A percentile compares a stretch with the other conserved stretches of the same genome.
Conservation (phyloP, 2,113 vertebrate genomes). For the Prunella himalayana region DNA sequence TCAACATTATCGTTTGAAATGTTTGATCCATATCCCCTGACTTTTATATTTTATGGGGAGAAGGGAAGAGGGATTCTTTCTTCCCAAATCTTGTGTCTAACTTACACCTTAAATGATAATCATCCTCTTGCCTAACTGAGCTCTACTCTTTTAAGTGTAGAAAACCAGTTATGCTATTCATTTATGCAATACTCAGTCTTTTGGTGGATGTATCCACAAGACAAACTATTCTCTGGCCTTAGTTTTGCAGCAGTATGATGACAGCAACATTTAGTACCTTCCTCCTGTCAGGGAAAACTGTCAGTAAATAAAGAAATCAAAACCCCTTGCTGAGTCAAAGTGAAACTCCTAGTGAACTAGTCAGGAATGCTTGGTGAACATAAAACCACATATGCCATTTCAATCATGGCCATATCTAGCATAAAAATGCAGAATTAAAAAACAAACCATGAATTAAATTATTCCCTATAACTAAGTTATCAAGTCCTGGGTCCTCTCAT, state of each 20-base stretch:
- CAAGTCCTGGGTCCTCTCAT: background rate
- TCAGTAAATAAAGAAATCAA: background rate
- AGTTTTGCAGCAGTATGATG: background rate
- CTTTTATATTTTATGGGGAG: background rate
- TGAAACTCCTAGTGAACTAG: background rate
- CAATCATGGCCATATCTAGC: background rate
- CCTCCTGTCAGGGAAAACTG: background rate
- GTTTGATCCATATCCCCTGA: background rate
- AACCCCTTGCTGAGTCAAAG: background rate
- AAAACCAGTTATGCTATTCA: background rate
- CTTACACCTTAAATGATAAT: background rate
- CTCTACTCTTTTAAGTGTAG: background rate
- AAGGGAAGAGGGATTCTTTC: background rate
- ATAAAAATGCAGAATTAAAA: background rate
- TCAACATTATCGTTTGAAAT: background rate
- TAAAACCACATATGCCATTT: background rate
- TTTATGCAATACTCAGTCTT: background rate
- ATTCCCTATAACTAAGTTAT: background rate
- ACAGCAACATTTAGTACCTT: background rate
- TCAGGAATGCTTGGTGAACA: background rate
- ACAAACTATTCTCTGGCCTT: background rate
- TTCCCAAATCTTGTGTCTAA: background rate
- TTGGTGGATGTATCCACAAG: background rate
- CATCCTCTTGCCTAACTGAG: background rate
- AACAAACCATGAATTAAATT: background rate